Percentiles rank a stretch among this genome's conserved stretches.
phyloP scores from a whole-genome alignment of 1,140 invertebrate species.

The Scaptomyza hsui region DNA sequence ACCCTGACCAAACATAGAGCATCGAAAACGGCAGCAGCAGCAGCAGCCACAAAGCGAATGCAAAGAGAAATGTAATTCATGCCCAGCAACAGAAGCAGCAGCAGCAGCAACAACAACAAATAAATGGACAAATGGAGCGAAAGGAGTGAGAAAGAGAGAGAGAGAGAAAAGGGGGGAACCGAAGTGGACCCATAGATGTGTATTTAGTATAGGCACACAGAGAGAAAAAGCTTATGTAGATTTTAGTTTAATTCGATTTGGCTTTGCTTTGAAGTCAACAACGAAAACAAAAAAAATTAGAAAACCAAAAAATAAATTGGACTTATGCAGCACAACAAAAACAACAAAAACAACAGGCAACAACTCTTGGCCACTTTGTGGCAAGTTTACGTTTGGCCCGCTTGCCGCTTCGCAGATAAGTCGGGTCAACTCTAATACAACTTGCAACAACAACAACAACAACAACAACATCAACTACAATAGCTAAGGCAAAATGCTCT shows the following conservation, averaged over 20 bases:
- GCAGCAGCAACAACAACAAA: slow-evolving; percentile 43
- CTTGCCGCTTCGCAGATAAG: slow-evolving; percentile 53
- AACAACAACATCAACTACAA: slow-evolving; percentile 71
- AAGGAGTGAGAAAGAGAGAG: slow-evolving; percentile 22
- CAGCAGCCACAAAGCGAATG: slow-evolving; percentile 66
- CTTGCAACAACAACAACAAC: slow-evolving; percentile 71
- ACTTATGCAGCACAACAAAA: slow-evolving; percentile 71
- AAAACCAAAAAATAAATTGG: slow-evolving; percentile 70
- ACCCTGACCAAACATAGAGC: neutral
- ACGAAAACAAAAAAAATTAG: slow-evolving; percentile 26
- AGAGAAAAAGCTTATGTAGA: slow-evolving; percentile 79
- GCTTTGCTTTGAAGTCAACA: slow-evolving; percentile 70
- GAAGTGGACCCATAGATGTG: slow-evolving; percentile 6
- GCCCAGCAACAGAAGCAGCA: slow-evolving; percentile 58
- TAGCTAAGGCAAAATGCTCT: slow-evolving; percentile 59
- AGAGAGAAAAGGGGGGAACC: neutral
- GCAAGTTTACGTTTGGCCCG: slow-evolving; percentile 76
- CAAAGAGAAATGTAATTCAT: slow-evolving; percentile 81
- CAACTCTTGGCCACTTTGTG: slow-evolving; percentile 73
- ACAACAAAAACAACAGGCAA: slow-evolving; percentile 32
- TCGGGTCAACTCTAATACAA: slow-evolving; percentile 69
- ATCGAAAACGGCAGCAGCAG: slow-evolving; percentile 47
- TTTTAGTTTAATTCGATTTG: slow-evolving; percentile 80
- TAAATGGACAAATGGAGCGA: slow-evolving; percentile 64
- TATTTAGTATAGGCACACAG: slow-evolving; percentile 35